Evolutionary conservation across 2,888 invertebrate genomes (phyloP).

Genomic region (Acanthosepion lycidas): DNA sequence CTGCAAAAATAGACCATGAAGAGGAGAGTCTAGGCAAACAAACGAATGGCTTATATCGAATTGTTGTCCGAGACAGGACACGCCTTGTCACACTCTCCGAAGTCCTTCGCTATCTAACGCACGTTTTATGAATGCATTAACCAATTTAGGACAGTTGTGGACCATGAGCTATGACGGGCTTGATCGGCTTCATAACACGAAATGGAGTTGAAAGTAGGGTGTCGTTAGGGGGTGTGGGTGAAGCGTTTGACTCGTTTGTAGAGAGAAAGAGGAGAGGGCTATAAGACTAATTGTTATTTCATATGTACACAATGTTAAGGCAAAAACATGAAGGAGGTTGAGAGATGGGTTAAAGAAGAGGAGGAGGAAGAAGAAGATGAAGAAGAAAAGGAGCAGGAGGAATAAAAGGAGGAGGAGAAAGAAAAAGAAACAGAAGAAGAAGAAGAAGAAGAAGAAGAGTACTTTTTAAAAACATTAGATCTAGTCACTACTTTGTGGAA

Average conservation of each 20-base stretch:
- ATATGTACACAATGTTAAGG: background rate
- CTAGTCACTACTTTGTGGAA: too few relatives aligned
- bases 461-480: too few relatives aligned
- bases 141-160: background rate
- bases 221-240: background rate
- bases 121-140: background rate
- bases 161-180: background rate
- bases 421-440: background rate
- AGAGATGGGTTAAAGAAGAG: background rate
- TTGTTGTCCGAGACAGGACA: background rate
- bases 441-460: background rate
- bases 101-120: background rate
- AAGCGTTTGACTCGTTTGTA: background rate
- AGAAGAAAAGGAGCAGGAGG: background rate
- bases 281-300: background rate
- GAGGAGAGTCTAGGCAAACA: background rate
- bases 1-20: background rate
- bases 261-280: background rate
- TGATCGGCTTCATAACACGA: background rate
- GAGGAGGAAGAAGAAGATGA: background rate
- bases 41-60: background rate
- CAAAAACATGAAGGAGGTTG: background rate
- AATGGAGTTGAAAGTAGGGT: background rate
- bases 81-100: background rate
- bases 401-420: fast-evolving